A percentile compares a stretch with the other conserved stretches of the same genome.
These are phyloP conservation scores for Gyrodactylus salaris DNA, from an alignment of 1,140 invertebrate species.

Conservation along the genomic window DNA sequence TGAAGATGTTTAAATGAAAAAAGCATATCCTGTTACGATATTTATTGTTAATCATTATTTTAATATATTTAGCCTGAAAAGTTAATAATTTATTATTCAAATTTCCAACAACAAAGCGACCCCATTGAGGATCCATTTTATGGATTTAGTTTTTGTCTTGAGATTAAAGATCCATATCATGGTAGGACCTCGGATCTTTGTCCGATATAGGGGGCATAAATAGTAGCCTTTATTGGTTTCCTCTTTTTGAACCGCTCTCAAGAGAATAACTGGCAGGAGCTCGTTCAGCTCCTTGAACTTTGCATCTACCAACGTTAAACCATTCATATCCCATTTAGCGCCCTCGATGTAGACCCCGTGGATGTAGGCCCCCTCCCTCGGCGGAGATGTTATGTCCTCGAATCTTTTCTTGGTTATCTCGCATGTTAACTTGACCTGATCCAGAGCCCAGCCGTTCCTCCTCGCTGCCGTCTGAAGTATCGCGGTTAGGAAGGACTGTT, in stretches of 20 bases:
- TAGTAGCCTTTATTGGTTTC: slow-evolving; percentile 54
- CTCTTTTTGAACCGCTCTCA: slow-evolving; percentile 47
- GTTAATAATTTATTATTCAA: too few relatives aligned
- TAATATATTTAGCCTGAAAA: too few relatives aligned
- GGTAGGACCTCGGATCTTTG: slow-evolving; percentile 47
- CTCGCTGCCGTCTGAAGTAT: slow-evolving; percentile 84
- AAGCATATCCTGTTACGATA: too few relatives aligned
- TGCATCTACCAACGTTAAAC: slow-evolving; percentile 53
- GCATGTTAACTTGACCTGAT: slow-evolving; percentile 79
- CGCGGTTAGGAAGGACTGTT: slow-evolving; percentile 66
- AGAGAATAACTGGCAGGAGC: slow-evolving; percentile 64
- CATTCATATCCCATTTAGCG: slow-evolving; percentile 33
- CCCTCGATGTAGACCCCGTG: slow-evolving; percentile 26
- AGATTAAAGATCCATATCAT: slow-evolving; percentile 83
- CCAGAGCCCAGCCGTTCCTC: slow-evolving; percentile 56
- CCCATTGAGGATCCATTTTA: slow-evolving; percentile 67
- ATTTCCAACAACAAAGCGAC: slow-evolving; percentile 54
- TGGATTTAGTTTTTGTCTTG: slow-evolving; percentile 60
- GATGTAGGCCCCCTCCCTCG: background rate
- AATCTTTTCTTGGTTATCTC: slow-evolving; percentile 80
- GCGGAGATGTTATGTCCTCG: slow-evolving; percentile 38
- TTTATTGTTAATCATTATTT: too few relatives aligned
- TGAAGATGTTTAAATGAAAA: too few relatives aligned
- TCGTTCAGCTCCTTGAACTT: slow-evolving; percentile 59
- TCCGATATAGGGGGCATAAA: slow-evolving; percentile 75